These are phyloP conservation scores for Galaxias olidus DNA, from an alignment of 2,797 vertebrate genomes.

Conservation along the genomic window DNA sequence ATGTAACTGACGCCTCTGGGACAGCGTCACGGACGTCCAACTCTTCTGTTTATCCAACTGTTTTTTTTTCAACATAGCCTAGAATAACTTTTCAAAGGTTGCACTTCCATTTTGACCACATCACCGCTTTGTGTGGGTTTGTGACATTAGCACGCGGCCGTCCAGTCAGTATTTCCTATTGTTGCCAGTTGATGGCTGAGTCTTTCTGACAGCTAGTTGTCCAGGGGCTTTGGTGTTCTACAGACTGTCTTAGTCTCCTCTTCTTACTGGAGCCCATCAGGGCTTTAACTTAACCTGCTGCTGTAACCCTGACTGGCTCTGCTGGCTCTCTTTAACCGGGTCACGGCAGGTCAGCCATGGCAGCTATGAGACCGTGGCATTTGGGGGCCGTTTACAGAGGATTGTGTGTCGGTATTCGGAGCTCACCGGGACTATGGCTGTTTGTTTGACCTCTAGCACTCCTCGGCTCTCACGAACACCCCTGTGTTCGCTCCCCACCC, in stretches of 20 bases:
- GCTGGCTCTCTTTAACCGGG: not conserved
- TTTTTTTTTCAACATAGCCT: not conserved
- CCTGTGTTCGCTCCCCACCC: too few relatives aligned
- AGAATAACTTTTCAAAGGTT: too few relatives aligned
- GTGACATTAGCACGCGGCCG: not conserved
- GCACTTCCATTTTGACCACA: not conserved
- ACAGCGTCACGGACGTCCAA: too few relatives aligned
- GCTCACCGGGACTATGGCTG: not conserved
- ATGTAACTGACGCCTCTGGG: not conserved
- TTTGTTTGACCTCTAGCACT: too few relatives aligned
- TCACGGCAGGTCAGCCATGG: not conserved
- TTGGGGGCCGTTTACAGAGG: not conserved
- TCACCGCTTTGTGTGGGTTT: not conserved
- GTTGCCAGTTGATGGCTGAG: not conserved
- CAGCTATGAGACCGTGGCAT: not conserved
- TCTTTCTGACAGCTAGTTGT: not conserved
- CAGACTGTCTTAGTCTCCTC: not conserved
- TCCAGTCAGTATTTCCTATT: not conserved
- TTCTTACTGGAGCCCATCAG: not conserved
- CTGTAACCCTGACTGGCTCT: not conserved
- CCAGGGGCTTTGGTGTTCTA: not conserved
- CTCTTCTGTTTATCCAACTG: not conserved
- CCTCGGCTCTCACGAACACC: too few relatives aligned
- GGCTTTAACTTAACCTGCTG: constrained; percentile 1
- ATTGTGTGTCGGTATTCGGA: not conserved